Evolutionary conservation across 2,113 vertebrate genomes (phyloP).

Genomic region (Vanacampus margaritifer): DNA sequence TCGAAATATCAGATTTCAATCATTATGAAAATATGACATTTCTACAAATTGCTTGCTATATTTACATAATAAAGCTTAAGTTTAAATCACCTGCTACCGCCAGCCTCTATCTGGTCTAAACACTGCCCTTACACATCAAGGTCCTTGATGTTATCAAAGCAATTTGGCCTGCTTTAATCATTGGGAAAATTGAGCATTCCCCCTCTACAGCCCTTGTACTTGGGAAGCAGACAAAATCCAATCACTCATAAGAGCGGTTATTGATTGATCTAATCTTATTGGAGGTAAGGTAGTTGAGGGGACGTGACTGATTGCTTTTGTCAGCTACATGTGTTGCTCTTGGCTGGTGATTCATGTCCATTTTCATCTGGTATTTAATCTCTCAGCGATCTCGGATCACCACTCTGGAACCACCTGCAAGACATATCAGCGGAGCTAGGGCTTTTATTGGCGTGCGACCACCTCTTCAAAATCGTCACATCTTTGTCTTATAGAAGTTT

Average conservation of each 20-base stretch:
- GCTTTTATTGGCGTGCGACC: not conserved
- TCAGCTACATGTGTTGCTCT: slow-evolving; percentile 75
- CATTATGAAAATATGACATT: not conserved
- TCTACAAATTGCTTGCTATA: not conserved
- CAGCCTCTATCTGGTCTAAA: slow-evolving; percentile 65
- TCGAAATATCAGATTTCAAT: not conserved
- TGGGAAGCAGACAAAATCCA: slow-evolving; percentile 73
- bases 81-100: slow-evolving; percentile 19
- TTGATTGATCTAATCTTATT: slow-evolving; percentile 84
- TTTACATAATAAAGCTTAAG: too few species aligned
- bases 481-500: too few species aligned
- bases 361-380: slow-evolving; percentile 74
- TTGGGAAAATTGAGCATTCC: slow-evolving; percentile 73
- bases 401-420: not conserved
- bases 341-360: slow-evolving; percentile 60
- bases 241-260: slow-evolving; percentile 79
- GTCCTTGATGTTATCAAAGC: slow-evolving; percentile 79
- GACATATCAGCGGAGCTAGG: not conserved
- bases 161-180: slow-evolving; percentile 82
- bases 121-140: slow-evolving; percentile 73
- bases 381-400: slow-evolving; percentile 48
- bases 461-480: too few species aligned
- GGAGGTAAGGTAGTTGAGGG: slow-evolving; percentile 64
- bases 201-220: slow-evolving; percentile 45
- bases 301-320: slow-evolving; percentile 76